Conservation (phyloP, 2,797 vertebrate species). For the Helostoma temminkii region DNA sequence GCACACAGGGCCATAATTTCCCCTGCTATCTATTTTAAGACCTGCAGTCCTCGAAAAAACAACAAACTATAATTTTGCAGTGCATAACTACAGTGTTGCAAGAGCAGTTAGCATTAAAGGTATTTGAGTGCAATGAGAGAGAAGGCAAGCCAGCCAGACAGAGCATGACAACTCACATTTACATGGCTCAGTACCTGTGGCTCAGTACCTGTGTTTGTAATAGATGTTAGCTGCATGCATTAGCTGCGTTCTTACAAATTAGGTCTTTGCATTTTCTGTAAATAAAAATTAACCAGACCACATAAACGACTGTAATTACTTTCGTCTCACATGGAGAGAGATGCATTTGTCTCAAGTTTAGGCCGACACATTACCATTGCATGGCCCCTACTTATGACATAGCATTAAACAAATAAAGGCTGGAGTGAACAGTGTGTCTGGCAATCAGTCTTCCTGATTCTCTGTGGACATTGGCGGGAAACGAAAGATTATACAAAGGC, state of each 20-base stretch:
- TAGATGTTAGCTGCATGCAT: too few relatives aligned
- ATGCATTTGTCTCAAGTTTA: slow-evolving; percentile 1
- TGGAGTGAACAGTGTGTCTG: background rate
- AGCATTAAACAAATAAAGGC: slow-evolving; percentile 16
- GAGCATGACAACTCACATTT: slow-evolving; percentile 21
- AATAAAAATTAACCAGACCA: slow-evolving; percentile 8
- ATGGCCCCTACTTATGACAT: background rate
- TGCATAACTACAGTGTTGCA: slow-evolving; percentile 56
- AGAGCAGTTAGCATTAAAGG: slow-evolving; percentile 46
- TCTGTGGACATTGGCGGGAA: slow-evolving; percentile 1
- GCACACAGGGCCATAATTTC: slow-evolving; percentile 65
- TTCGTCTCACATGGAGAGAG: slow-evolving; percentile 12
- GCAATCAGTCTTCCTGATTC: slow-evolving; percentile 28
- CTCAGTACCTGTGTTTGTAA: slow-evolving; percentile 10
- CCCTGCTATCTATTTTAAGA: slow-evolving; percentile 71
- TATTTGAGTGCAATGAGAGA: slow-evolving; percentile 45
- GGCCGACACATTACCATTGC: background rate
- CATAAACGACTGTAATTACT: slow-evolving; percentile 18
- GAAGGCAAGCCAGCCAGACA: slow-evolving; percentile 17
- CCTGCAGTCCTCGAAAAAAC: slow-evolving; percentile 49
- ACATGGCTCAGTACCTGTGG: slow-evolving; percentile 28
- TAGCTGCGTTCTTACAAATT: slow-evolving; percentile 27
- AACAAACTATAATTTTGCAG: slow-evolving; percentile 72
- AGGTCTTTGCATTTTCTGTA: slow-evolving; percentile 28
- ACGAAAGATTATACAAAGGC: slow-evolving; percentile 28